Base-by-base conservation (phyloP, 2,797 vertebrate species). In the Acanthurus lineatus region DNA sequence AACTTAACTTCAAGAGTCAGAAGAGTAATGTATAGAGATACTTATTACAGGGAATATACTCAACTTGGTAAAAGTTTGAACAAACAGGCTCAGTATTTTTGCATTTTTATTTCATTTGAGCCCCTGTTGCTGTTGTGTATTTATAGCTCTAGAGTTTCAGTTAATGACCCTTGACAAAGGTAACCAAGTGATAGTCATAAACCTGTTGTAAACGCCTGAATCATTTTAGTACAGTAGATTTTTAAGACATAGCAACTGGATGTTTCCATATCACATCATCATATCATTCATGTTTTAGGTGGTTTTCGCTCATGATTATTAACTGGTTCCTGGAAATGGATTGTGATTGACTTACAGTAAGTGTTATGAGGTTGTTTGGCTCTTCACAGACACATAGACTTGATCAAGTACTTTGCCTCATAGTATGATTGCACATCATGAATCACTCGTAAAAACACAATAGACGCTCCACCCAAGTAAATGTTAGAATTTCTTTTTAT, bases 291-390 rank as follows among this genome's bases (percentile, higher is more conserved):
- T 16, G 40, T 5, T 64, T 42, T 2, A 32, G 6, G n/a, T 49
- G 16, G 44, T 35, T 28, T 9, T 66, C 4, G 32, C 9, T 6
- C 4, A 28, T 17, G 19, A 22, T 53, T 63, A 69, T 54, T 40
- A 9, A n/a, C 44, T 28, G 12, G 72, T 73, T 82, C 35, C 54
- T 48, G 44, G 4, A 2, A 40, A 66, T 56, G 17, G 3, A 49
- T 62, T 19, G 22, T 54, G 32, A 10, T 2, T 49, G n/a, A 19
- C 20, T 69, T 48, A 25, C 47, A 28, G 54, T 57, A 40, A 73
- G 1, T 17, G 19, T 19, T 0, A 9, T 51, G n/a, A 20, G 7
- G 19, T 1, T 0, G 3, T 64, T 28, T 42, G 6, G 25, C 9
- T 28, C 14, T 38, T 16, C 14, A 60, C 12, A 38, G 17, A 56